Conservation (phyloP, 2,888 invertebrate species). For the Tinea pellionella region DNA sequence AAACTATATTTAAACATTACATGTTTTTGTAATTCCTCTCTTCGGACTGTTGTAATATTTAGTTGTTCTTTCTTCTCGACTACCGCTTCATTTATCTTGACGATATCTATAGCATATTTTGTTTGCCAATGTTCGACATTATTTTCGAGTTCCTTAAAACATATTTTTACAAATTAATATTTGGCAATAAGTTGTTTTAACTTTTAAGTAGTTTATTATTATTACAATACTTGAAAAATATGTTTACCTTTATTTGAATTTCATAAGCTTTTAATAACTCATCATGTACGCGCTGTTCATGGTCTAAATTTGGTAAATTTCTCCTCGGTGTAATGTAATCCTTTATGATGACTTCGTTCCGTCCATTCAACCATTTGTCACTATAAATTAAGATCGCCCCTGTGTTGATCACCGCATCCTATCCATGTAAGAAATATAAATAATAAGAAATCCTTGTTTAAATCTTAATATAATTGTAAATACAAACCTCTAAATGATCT, state of each 20-base stretch:
- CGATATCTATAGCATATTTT: conserved; percentile 38
- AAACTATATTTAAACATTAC: conserved; percentile 30
- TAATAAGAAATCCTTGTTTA: not conserved
- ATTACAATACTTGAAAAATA: no score
- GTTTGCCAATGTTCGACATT: conserved; percentile 71
- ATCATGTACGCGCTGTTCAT: conserved; percentile 43
- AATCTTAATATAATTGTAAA: not conserved
- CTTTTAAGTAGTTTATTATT: no score
- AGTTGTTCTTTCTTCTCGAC: conserved; percentile 36
- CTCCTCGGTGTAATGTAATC: conserved; percentile 23
- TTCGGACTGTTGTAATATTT: conserved; percentile 28
- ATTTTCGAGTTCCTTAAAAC: conserved; percentile 74
- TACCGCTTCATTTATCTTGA: conserved; percentile 30
- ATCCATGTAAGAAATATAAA: not conserved
- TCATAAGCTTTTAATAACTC: conserved; percentile 41
- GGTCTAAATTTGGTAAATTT: conserved; percentile 29
- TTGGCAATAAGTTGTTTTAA: no score
- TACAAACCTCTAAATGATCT: conserved; percentile 43
- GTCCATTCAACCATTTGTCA: conserved; percentile 48
- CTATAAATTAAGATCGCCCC: conserved; percentile 40
- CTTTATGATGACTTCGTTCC: conserved; percentile 30
- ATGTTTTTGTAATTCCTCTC: conserved; percentile 40
- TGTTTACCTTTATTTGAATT: conserved; percentile 41
- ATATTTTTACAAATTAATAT: not conserved
- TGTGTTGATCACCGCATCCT: conserved; percentile 42